Base-by-base conservation (phyloP, 2,888 invertebrate species). In the Stomorhina lunata region DNA sequence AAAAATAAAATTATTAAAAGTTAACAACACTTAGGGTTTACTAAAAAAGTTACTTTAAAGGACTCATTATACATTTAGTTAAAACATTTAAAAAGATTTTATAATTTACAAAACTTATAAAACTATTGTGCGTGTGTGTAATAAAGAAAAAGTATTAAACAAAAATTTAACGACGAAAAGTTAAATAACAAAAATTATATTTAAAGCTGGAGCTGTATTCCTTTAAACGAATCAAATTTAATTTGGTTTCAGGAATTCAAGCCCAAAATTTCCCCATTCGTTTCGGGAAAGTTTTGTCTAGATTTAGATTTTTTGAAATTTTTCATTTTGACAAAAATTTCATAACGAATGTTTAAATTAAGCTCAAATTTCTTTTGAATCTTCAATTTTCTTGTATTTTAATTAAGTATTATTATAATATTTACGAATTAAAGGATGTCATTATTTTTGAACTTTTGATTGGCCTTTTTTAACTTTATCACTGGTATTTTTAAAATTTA, bases 381-480 rank as follows among this genome's bases (percentile, higher is more conserved):
- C n/a, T 37, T 37, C 12, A 37, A 37, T 37, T n/a, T 45, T 59
- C 48, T 73, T 63, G 17, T 57, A 71, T 27, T 45, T 55, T 63
- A 63, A 43, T 10, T 48, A 68, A 29, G 29, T 55, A 37, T 37
- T 37, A 37, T 12, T 7, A 37, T 37, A n/a, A 32, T 55, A 66
- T 69, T 50, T 61, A 69, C 32, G 37, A 57, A 72, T 71, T 66
- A 57, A 9, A 72, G 50, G 59, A 80, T 73, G 79, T 59, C 59
- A 73, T 73, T 79, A 75, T 43, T 71, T 59, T 78, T 82, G 69
- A 82, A 82, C 78, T 69, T 61, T 78, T 45, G 55, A 77, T 78
- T 78, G 78, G 73, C 73, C 20, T 75, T 81, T 80, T 66, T 37
- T 45, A 78, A 65, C 50, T 65, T 78, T 81, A 81, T 75, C 82